A percentile compares a stretch with the other conserved stretches of the same genome.
Evolutionary conservation across 2,888 invertebrate species (phyloP).

Genomic region (Drosophila mulleri): DNA sequence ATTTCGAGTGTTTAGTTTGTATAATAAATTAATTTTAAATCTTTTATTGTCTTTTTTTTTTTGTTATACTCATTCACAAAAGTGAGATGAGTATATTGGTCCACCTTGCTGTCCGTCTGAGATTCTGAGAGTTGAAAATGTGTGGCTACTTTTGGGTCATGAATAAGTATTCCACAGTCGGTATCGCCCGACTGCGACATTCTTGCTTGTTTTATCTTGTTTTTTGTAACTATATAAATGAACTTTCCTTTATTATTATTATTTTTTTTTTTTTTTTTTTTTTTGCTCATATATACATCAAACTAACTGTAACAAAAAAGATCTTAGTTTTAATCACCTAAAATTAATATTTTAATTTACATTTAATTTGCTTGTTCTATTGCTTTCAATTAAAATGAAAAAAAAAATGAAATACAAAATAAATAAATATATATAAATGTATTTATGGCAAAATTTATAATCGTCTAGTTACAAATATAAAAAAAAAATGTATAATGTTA

Average conservation of each 20-base stretch:
- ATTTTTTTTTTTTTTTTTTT: no score
- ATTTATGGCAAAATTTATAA: constrained; percentile 68
- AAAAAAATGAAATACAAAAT: neutral
- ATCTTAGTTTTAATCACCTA: constrained; percentile 6
- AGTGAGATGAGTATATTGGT: no score
- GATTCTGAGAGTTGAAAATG: no score
- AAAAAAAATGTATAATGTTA: constrained; percentile 22
- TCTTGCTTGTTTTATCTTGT: no score
- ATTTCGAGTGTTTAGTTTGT: neutral
- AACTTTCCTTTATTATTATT: no score
- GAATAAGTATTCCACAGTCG: no score
- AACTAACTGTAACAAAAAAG: neutral
- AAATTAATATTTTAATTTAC: neutral
- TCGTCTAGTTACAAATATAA: constrained; percentile 66
- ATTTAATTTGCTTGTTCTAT: constrained; percentile 4
- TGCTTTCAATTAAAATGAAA: neutral
- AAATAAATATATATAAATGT: constrained; percentile 14
- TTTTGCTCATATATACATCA: neutral
- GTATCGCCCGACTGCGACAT: no score
- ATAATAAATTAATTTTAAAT: neutral
- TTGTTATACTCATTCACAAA: no score
- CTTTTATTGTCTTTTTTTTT: no score
- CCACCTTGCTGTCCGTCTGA: no score
- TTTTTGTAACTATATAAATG: neutral
- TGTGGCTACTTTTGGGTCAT: no score